Evolutionary conservation across 2,888 invertebrate species (phyloP), one percentile per base, ranked within the genome.

Genomic region (Synanthedon andrenaeformis): DNA sequence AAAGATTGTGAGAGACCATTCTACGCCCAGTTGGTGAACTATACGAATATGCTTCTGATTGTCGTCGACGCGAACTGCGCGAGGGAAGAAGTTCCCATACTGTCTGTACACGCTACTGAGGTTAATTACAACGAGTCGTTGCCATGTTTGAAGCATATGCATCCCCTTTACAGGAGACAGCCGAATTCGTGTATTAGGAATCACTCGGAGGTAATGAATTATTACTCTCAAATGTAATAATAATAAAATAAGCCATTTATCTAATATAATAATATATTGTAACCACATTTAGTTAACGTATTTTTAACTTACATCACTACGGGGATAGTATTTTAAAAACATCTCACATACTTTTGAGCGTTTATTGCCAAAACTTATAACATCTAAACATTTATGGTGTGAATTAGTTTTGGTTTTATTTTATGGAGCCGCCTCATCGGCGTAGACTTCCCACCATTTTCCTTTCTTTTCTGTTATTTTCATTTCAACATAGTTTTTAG

Each of bases 11-110:
- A 76, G 4, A 68, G 92, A 67, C 92, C 93, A 19, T 95, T 93
- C 76, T 91, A 93, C 59, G 92, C 92, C 2, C 90, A 93, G 61
- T 89, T 91, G 49, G 93, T 96, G 56, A 92, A 92, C 56, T 90
- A 90, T 61, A 95, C 93, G 53, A 96, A 95, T 72, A 89, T 96
- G 82, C 81, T 96, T 55, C 83, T 96, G 66, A 82, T 96, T 51
- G 93, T 94, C 14, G 91, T 94, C n/a, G 91, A 94, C 67, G 87
- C 83, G 14, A 80, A 90, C 56, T 94, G 93, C 68, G 86, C 88
- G 0, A 78, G 77, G 54, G 82, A 82, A 3, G 89, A 89, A 51
- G 84, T 81, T 1, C 69, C 82, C 0, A 62, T 86, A 41, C 77
- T 85, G 58, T 67, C 80, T 0, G 72, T 86, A 50, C 86, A 86